Conservation (phyloP, 92 coral and sea anemone genomes). For the Siderastrea radians region DNA sequence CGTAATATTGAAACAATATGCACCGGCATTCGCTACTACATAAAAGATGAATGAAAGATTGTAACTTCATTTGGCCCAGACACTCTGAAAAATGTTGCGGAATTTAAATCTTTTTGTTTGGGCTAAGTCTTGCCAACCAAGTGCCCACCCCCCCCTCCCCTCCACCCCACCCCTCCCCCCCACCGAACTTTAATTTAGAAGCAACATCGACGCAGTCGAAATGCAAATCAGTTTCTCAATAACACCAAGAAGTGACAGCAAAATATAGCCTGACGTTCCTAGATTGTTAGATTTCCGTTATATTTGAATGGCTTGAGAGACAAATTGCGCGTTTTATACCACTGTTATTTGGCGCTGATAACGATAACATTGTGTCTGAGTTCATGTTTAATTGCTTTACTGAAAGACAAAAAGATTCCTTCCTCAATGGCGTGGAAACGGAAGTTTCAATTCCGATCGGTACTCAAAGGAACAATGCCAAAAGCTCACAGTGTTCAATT, state of each 20-base stretch:
- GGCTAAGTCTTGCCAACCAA: too few species aligned
- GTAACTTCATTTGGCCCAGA: too few species aligned
- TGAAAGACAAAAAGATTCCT: background rate
- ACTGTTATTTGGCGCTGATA: background rate
- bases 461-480: background rate
- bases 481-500: background rate
- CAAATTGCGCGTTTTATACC: background rate
- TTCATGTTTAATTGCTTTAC: background rate
- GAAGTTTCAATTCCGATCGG: slow-evolving; percentile 7
- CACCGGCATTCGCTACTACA: too few species aligned
- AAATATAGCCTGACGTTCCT: background rate
- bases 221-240: too few species aligned
- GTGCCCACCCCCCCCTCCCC: too few species aligned
- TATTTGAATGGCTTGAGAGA: background rate
- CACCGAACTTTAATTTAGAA: too few species aligned
- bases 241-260: background rate
- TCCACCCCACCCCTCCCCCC: too few species aligned
- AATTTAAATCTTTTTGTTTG: too few species aligned
- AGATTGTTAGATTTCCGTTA: background rate
- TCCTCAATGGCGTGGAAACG: slow-evolving; percentile 25
- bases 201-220: too few species aligned
- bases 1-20: too few species aligned
- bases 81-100: too few species aligned
- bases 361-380: background rate
- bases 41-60: too few species aligned